Evolutionary conservation across 2,797 vertebrate species (phyloP), one percentile per base, ranked within the genome.

Genomic region (Xerus rutilus): DNA sequence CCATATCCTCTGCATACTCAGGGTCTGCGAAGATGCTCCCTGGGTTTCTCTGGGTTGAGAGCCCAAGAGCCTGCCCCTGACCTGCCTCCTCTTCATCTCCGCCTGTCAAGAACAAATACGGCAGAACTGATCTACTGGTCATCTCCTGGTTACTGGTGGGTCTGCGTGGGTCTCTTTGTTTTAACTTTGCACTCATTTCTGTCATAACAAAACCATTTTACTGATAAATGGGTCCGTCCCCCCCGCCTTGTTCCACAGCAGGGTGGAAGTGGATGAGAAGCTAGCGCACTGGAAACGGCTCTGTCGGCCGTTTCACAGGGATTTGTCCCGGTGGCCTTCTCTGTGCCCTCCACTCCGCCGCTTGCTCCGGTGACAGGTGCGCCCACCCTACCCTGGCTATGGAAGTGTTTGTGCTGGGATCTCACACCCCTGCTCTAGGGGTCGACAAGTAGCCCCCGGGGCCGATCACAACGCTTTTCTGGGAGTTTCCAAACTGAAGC

Each of bases 91-190:
- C 32, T 23, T 76, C 69, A 17, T 45, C n/a, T 25, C 32, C 9
- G 18, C 25, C 76, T 92, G 83, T 74, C 69, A 74, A 73, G 54
- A 85, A 70, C 57, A 85, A 70, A 6, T 35, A 52, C 65, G 57
- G 62, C 59, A 39, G 14, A n/a, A 21, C 4, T 91, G 83, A 89
- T 59, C 52, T 45, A 91, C 54, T 30, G 52, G 65, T 64, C 67
- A 47, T 91, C 64, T 74, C 77, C 65, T 62, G 30, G 72, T 57
- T 54, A 49, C 65, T 73, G 14, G 35, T 54, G 72, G 86, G 79
- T 86, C 91, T 79, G 21, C 43, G 12, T 78, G 82, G 30, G 30
- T 76, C 90, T 95, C 85, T 96, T 82, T 92, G 47, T 54, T 93
- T 86, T 86, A 74, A 96, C 78, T 54, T 92, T 49, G 65, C 32